Conservation (phyloP, 2,797 vertebrate species). For the Diplodus puntazzo region DNA sequence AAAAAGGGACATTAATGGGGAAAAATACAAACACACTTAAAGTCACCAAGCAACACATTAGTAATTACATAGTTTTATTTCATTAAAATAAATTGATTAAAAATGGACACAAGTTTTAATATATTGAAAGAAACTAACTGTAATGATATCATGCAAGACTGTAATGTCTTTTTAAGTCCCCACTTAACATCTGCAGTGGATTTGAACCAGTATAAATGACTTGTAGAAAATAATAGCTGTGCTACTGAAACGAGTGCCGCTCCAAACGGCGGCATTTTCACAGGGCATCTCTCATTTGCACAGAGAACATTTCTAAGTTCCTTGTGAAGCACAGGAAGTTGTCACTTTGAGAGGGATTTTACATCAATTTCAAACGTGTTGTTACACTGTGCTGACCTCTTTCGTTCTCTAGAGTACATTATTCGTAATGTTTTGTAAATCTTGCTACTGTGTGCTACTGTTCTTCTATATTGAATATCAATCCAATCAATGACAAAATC, state of each 20-base stretch:
- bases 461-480: slow-evolving; percentile 30
- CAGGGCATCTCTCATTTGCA: slow-evolving; percentile 65
- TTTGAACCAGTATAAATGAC: slow-evolving; percentile 79
- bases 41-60: slow-evolving; percentile 57
- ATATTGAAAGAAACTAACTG: slow-evolving; percentile 84
- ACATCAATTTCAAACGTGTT: slow-evolving; percentile 52
- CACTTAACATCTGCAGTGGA: slow-evolving; percentile 73
- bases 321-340: slow-evolving; percentile 65
- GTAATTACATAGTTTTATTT: slow-evolving; percentile 87
- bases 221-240: slow-evolving; percentile 81
- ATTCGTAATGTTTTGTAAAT: slow-evolving; percentile 35
- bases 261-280: slow-evolving; percentile 67
- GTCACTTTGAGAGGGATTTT: slow-evolving; percentile 50
- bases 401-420: slow-evolving; percentile 29
- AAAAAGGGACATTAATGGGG: background rate
- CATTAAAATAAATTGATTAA: slow-evolving; percentile 86
- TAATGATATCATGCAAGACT: slow-evolving; percentile 86
- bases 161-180: slow-evolving; percentile 73
- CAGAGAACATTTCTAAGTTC: slow-evolving; percentile 63
- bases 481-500: slow-evolving; percentile 40
- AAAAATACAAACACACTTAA: slow-evolving; percentile 28
- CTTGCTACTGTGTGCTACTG: slow-evolving; percentile 69
- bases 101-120: slow-evolving; percentile 83
- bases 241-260: slow-evolving; percentile 80
- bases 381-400: slow-evolving; percentile 49